phyloP scores from a whole-genome alignment of 1,140 invertebrate genomes.

The Drosophila willistoni region DNA sequence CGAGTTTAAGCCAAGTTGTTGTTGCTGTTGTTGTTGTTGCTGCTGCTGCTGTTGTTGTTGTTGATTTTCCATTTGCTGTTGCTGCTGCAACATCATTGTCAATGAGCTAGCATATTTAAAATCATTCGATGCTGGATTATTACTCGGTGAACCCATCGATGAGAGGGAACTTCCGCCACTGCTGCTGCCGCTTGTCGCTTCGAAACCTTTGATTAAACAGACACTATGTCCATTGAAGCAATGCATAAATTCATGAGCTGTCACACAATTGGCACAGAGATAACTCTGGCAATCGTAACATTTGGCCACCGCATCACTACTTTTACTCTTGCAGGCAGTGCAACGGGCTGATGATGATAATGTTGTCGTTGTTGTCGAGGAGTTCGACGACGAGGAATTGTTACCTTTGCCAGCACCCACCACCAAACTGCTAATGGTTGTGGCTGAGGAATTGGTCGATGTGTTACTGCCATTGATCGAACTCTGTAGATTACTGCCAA shows the following conservation, averaged over 20 bases:
- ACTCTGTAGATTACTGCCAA: constrained; percentile 70
- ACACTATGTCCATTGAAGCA: constrained; percentile 98
- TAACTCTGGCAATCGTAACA: constrained; percentile 98
- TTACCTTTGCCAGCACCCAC: constrained; percentile 23
- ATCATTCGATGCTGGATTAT: constrained; percentile 68
- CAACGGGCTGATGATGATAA: constrained; percentile 85
- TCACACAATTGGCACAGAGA: constrained; percentile 97
- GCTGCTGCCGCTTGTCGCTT: constrained; percentile 31
- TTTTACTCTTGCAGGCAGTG: constrained; percentile 94
- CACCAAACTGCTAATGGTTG: constrained; percentile 15
- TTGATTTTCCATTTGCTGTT: constrained; percentile 43
- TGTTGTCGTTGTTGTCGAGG: constrained; percentile 28
- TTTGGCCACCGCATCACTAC: constrained; percentile 93
- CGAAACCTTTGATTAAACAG: constrained; percentile 83
- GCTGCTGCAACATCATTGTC: constrained; percentile 79
- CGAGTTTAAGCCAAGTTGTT: constrained; percentile 31
- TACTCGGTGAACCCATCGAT: constrained; percentile 43
- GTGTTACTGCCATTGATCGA: constrained; percentile 6
- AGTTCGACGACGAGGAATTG: constrained; percentile 31
- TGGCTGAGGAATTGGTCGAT: constrained; percentile 9
- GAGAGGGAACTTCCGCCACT: not conserved
- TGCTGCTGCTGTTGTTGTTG: constrained; percentile 61
- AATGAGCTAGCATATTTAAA: constrained; percentile 76
- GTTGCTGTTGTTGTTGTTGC: constrained; percentile 15
- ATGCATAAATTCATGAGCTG: constrained; percentile 99